A percentile compares a stretch with the other conserved stretches of the same genome.
Conservation (phyloP, 1,140 invertebrate species). For the Macrotrachela quadricornifera region DNA sequence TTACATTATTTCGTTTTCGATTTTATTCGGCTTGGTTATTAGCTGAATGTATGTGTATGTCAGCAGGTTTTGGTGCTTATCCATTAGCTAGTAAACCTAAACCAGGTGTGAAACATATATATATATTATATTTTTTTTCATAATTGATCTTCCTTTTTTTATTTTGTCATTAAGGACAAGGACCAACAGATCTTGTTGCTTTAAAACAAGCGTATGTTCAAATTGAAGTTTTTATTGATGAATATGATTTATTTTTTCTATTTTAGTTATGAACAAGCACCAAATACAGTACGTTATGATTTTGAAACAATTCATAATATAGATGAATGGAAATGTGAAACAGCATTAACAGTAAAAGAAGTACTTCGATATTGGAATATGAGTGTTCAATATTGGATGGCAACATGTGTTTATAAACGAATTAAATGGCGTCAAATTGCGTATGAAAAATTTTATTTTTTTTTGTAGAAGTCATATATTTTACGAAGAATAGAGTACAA, state of each 20-base stretch:
- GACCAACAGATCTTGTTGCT: no score
- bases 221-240: background rate
- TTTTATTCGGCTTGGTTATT: conserved; percentile 69
- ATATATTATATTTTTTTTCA: conserved; percentile 14
- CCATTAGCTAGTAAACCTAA: conserved; percentile 45
- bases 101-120: conserved; percentile 56
- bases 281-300: conserved; percentile 37
- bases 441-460: no score
- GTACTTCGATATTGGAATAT: conserved; percentile 82
- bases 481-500: no score
- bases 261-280: background rate
- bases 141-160: no score
- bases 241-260: background rate
- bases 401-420: conserved; percentile 58
- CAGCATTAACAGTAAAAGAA: conserved; percentile 48
- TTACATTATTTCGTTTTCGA: conserved; percentile 62
- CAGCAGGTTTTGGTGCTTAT: conserved; percentile 69
- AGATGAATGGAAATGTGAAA: conserved; percentile 52
- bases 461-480: no score
- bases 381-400: conserved; percentile 83
- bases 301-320: conserved; percentile 58
- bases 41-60: conserved; percentile 71
- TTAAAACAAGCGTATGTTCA: background rate
- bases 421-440: conserved; percentile 23
- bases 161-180: no score